phyloP scores from a whole-genome alignment of 2,113 vertebrate species.

The Clupea harengus region DNA sequence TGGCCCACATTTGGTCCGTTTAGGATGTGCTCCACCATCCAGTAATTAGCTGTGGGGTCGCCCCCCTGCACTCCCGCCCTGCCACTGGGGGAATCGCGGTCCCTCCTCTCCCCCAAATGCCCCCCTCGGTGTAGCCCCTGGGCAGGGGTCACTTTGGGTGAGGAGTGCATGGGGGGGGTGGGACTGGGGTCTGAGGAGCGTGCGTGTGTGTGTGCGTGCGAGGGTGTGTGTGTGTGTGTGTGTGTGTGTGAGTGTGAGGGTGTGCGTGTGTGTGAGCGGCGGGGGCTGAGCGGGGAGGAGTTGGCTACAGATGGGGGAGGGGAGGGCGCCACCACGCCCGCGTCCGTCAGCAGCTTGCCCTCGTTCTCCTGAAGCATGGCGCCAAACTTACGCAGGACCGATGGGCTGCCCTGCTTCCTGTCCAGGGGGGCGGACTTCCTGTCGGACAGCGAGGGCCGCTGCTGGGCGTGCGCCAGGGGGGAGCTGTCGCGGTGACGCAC shows the following conservation, averaged over 20 bases:
- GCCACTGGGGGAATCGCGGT: neutral
- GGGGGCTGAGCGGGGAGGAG: slow-evolving; percentile 50
- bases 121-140: neutral
- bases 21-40: slow-evolving; percentile 59
- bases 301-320: neutral
- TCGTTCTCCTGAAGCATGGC: slow-evolving; percentile 70
- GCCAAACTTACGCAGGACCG: slow-evolving; percentile 68
- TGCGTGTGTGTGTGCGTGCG: neutral
- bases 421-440: slow-evolving; percentile 63
- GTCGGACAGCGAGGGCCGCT: slow-evolving; percentile 62
- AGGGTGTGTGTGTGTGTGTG: neutral
- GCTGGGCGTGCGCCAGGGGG: slow-evolving; percentile 55
- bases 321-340: slow-evolving; percentile 62
- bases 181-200: neutral
- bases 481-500: slow-evolving; percentile 45
- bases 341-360: slow-evolving; percentile 68
- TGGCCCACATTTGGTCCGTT: slow-evolving; percentile 35
- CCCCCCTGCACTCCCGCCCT: neutral
- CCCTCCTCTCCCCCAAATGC: neutral
- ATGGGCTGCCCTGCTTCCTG: slow-evolving; percentile 64
- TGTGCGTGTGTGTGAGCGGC: slow-evolving; percentile 59
- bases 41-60: neutral
- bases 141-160: neutral
- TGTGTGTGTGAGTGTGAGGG: neutral
- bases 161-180: neutral